A percentile compares a stretch with the other conserved stretches of the same genome.
These are phyloP conservation scores for Tipula lateralis DNA, from an alignment of 2,888 invertebrate species.

Conservation along the genomic window DNA sequence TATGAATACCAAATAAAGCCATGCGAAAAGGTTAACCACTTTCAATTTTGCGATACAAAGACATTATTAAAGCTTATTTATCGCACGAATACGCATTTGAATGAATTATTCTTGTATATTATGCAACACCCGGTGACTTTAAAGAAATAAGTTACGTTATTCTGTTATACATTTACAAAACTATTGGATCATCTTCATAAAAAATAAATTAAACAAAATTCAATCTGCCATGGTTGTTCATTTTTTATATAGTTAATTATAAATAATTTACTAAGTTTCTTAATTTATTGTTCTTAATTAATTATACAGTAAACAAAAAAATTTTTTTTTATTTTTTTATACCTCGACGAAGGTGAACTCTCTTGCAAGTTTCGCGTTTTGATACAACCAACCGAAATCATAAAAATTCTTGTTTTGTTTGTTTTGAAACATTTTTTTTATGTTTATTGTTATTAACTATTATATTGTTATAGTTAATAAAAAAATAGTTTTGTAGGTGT, in stretches of 20 bases:
- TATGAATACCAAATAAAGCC: neutral
- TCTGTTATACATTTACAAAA: neutral
- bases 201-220: neutral
- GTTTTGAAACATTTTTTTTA: neutral
- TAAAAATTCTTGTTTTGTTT: neutral
- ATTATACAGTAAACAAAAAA: neutral
- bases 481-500: neutral
- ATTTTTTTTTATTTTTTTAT: neutral
- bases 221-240: neutral
- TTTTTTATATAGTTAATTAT: neutral
- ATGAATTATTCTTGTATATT: no score
- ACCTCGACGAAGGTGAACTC: neutral
- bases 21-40: neutral
- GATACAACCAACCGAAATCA: neutral
- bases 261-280: neutral
- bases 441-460: neutral
- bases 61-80: neutral
- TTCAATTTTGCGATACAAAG: neutral
- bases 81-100: neutral
- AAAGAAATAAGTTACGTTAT: neutral
- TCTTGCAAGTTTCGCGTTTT: neutral
- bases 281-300: slow-evolving; percentile 4
- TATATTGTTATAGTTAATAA: neutral
- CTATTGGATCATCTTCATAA: neutral
- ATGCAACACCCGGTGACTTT: neutral